Evolutionary conservation across 2,888 invertebrate genomes (phyloP).

Genomic region (Sesamia inferens): DNA sequence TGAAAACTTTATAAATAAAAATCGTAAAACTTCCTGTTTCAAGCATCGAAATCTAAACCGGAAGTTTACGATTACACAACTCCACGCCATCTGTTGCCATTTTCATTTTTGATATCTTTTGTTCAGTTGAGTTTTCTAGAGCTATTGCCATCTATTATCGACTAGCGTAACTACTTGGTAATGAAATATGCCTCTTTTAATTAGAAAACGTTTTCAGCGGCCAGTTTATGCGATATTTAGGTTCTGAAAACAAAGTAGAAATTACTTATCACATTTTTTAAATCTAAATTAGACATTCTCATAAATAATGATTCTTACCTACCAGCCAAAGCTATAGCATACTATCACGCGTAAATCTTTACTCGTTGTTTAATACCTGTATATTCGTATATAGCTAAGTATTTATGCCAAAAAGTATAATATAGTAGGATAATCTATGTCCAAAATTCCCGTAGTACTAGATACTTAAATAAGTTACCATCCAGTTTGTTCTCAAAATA

Average conservation of each 20-base stretch:
- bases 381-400: not conserved
- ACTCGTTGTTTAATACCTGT: not conserved
- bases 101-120: not conserved
- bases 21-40: not conserved
- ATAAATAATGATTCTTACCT: not conserved
- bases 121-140: no score
- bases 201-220: not conserved
- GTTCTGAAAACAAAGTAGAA: not conserved
- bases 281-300: not conserved
- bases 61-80: not conserved
- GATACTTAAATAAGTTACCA: not conserved
- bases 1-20: not conserved
- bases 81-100: slow-evolving; percentile 16
- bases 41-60: not conserved
- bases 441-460: not conserved
- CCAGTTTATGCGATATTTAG: not conserved
- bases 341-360: not conserved
- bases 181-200: not conserved
- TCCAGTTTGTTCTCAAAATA: not conserved
- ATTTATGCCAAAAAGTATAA: no score
- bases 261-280: not conserved
- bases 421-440: not conserved
- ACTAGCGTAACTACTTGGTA: not conserved
- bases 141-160: slow-evolving; percentile 20
- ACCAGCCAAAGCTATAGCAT: not conserved